These are phyloP conservation scores for Cygnus buccinator DNA, from an alignment of 2,113 vertebrate genomes.

Conservation along the genomic window DNA sequence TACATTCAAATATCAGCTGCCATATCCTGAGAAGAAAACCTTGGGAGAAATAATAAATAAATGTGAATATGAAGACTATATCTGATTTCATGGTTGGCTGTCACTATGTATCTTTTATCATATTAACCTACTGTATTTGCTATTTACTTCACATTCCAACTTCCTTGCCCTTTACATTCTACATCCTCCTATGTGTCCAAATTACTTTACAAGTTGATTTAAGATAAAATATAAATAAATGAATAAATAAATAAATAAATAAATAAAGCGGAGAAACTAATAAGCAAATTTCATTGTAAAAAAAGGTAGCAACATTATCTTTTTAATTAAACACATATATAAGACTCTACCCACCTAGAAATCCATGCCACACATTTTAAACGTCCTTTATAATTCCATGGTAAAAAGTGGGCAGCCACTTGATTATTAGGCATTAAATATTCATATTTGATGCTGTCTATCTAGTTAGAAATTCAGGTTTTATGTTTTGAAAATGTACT, in stretches of 20 bases:
- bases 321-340: not conserved
- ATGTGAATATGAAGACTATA: not conserved
- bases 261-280: not conserved
- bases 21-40: not conserved
- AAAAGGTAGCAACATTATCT: not conserved
- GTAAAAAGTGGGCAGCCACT: not conserved
- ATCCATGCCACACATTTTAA: not conserved
- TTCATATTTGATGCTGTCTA: not conserved
- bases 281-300: not conserved
- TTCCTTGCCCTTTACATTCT: not conserved
- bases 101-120: not conserved
- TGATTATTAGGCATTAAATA: not conserved
- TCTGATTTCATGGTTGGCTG: not conserved
- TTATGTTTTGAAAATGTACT: not conserved
- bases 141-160: not conserved
- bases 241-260: not conserved
- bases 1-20: not conserved
- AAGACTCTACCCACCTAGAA: not conserved
- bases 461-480: not conserved
- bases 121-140: accelerated
- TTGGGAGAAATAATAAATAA: not conserved
- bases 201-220: not conserved
- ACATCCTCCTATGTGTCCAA: not conserved
- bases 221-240: not conserved
- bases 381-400: not conserved